Percentiles rank a stretch among this genome's conserved stretches.
Evolutionary conservation across 2,888 invertebrate genomes (phyloP).

Genomic region (Drosophila meridionalis): DNA sequence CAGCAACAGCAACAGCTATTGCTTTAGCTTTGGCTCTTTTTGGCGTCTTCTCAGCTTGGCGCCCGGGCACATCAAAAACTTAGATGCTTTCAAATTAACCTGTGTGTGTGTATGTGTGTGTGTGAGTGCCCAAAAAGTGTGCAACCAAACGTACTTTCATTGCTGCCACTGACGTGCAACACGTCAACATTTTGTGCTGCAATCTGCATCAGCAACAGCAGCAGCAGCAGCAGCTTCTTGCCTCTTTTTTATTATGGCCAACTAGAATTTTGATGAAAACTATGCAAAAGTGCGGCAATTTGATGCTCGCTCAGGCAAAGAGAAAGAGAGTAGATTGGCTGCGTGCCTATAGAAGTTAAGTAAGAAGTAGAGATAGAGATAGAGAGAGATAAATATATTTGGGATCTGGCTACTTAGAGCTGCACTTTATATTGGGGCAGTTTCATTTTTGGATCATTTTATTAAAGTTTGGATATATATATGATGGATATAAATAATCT

Average conservation of each 20-base stretch:
- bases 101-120: conserved; percentile 42
- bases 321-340: not conserved
- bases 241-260: conserved; percentile 29
- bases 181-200: conserved; percentile 30
- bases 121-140: conserved; percentile 39
- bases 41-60: conserved; percentile 30
- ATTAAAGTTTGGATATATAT: no score
- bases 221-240: conserved; percentile 3
- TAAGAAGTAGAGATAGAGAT: no score
- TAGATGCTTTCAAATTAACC: conserved; percentile 74
- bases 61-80: conserved; percentile 63
- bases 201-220: conserved; percentile 7
- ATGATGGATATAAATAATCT: no score
- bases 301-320: not conserved
- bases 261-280: conserved; percentile 38
- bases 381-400: no score
- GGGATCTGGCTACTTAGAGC: no score
- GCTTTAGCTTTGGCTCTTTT: conserved; percentile 28
- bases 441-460: no score
- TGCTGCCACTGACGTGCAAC: conserved; percentile 38
- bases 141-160: conserved; percentile 50
- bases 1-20: conserved; percentile 17
- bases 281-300: conserved; percentile 18
- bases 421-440: no score
- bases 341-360: not conserved